Evolutionary conservation across 2,797 vertebrate species (phyloP), one percentile per base, ranked within the genome.

Genomic region (Onychomys torridus): DNA sequence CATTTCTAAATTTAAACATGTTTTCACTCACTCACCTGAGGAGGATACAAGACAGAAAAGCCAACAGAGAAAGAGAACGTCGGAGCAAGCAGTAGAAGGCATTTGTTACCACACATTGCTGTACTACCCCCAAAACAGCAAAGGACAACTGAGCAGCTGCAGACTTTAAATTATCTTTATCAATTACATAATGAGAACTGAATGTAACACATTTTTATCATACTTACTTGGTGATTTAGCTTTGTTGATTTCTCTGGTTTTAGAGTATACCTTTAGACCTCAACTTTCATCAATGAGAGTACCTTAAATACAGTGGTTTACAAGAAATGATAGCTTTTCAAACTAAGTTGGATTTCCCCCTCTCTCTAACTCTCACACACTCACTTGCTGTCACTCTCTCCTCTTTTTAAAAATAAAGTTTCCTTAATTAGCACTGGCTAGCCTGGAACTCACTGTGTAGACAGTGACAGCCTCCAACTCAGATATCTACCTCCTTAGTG

Each of bases 1-100:
- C 75, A 46, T 73, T 5, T 92, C 32, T 79, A 97, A 93, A 85
- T 93, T 94, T 89, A 97, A 97, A 46, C 1, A 9, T 6, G 23
- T 0, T 82, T 84, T 49, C 6, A 12, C 46, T 6, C 91, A 86
- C 76, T 97, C 29, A 83, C 40, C 93, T 91, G 95, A 21, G 25
- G 17, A 55, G 25, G 27, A 97, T 46, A 78, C 4, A 32, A 67
- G 16, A 5, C 27, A 92, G 81, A 67, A 10, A 43, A 91, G 16
- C 0, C 90, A 90, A 96, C 1, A 43, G 17, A 43, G 12, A 69
- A 16, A 85, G 65, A 57, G 34, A 1, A 11, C 81, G 2, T 19
- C 71, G 13, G 12, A 0, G 9, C 1, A 46, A 0, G 9, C 1
- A 46, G 43, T 23, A 10, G 63, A 95, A 88, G 32, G 40, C 49